Evolutionary conservation across 2,113 vertebrate species (phyloP).

Genomic region (Mobula hypostoma): DNA sequence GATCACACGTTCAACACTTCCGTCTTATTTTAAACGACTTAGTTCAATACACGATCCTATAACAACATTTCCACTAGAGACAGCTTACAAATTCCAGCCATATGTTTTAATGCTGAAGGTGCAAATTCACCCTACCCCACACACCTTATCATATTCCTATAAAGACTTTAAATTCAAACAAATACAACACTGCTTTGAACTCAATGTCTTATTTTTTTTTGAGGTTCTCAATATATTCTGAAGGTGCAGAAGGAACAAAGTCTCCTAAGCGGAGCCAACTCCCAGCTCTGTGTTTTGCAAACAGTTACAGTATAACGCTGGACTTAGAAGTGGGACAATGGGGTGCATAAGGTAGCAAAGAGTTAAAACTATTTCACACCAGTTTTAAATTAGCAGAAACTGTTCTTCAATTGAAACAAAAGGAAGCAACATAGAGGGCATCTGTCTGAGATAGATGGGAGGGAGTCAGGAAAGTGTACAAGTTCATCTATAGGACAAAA

Average conservation of each 20-base stretch:
- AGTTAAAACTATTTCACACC: slow-evolving; percentile 12
- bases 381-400: slow-evolving; percentile 30
- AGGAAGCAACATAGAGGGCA: slow-evolving; percentile 14
- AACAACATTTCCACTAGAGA: slow-evolving; percentile 1
- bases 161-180: background rate
- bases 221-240: background rate
- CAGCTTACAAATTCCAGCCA: slow-evolving; percentile 14
- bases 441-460: slow-evolving; percentile 7
- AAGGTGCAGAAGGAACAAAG: background rate
- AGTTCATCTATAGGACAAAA: slow-evolving; percentile 29
- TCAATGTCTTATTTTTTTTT: background rate
- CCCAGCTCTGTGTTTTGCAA: background rate
- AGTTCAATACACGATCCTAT: background rate
- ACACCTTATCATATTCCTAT: background rate
- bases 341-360: background rate
- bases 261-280: background rate
- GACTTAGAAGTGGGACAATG: background rate
- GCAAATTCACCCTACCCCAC: background rate
- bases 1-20: background rate
- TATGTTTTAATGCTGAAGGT: slow-evolving; percentile 3
- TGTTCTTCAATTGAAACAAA: background rate
- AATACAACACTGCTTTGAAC: background rate
- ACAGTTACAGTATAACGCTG: no score
- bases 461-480: slow-evolving; percentile 22
- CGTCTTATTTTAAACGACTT: background rate